These are phyloP conservation scores for Agrochola litura DNA, from an alignment of 2,888 invertebrate genomes.

Conservation along the genomic window DNA sequence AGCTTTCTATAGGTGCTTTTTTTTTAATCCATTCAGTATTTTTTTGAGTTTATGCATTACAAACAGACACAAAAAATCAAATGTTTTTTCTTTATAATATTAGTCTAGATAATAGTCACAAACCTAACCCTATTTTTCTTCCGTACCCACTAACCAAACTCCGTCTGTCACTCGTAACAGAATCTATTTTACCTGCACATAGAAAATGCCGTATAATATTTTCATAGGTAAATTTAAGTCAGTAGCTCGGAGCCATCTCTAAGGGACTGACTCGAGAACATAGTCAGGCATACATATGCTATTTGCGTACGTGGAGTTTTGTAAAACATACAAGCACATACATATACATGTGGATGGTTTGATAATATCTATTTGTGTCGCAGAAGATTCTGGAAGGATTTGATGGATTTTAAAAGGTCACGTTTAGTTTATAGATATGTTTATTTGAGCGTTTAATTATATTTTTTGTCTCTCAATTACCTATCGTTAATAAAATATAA, in stretches of 20 bases:
- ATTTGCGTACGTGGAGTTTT: constrained; percentile 77
- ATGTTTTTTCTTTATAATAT: too few species aligned
- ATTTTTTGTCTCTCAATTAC: neutral
- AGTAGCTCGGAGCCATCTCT: constrained; percentile 73
- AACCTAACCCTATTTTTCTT: neutral
- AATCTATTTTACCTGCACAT: constrained; percentile 37
- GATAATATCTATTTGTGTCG: constrained; percentile 23
- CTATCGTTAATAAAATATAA: neutral
- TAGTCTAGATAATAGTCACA: too few species aligned
- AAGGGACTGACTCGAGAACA: constrained; percentile 74
- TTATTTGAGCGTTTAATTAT: neutral
- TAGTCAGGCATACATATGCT: constrained; percentile 72
- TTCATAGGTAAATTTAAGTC: constrained; percentile 80
- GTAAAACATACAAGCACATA: constrained; percentile 53
- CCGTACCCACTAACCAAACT: neutral
- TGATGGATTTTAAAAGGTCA: neutral
- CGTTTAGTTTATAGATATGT: neutral
- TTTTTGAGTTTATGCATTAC: too few species aligned
- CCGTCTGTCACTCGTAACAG: constrained; percentile 13
- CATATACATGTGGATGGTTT: constrained; percentile 35
- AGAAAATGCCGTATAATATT: constrained; percentile 72
- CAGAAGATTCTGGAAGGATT: constrained; percentile 10
- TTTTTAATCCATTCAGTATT: too few species aligned
- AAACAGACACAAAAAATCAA: too few species aligned
- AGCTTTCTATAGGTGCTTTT: too few species aligned